Conservation (phyloP, 2,888 invertebrate species). For the Heliconius ethilla region DNA sequence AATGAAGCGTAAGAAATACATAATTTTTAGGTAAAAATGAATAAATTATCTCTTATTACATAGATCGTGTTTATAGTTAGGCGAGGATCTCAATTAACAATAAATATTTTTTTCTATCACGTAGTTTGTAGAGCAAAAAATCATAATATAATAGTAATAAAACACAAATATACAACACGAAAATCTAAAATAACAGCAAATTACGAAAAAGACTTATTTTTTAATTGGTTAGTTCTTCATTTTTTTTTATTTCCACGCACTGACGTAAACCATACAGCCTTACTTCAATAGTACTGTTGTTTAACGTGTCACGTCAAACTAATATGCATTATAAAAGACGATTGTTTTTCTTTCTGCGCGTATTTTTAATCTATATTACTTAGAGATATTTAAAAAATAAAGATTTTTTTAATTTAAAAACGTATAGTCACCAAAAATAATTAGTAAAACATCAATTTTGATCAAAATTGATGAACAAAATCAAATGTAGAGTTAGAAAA, state of each 20-base stretch:
- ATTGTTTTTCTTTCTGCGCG: neutral
- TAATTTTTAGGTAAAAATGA: too few relatives aligned
- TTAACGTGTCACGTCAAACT: conserved; percentile 20
- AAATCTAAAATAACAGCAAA: neutral
- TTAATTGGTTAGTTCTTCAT: neutral
- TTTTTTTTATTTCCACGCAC: conserved; percentile 4
- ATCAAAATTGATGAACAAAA: neutral
- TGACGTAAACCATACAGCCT: conserved; percentile 16
- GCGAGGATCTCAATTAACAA: too few relatives aligned
- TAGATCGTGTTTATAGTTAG: too few relatives aligned
- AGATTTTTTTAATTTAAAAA: neutral
- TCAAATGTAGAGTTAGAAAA: neutral
- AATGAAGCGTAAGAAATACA: too few relatives aligned
- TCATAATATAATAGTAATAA: too few relatives aligned
- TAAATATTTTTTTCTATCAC: too few relatives aligned
- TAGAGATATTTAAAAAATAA: neutral
- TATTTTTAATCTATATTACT: neutral
- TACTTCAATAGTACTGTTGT: neutral
- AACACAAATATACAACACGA: too few relatives aligned
- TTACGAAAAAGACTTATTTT: neutral
- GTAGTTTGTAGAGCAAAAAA: too few relatives aligned
- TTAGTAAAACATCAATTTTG: neutral
- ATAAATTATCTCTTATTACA: too few relatives aligned
- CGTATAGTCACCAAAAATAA: neutral
- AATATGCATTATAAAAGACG: conserved; percentile 22